Percentiles rank a stretch among this genome's conserved stretches.
Conservation (phyloP, 2,888 invertebrate species). For the Drosophila niveifrons region DNA sequence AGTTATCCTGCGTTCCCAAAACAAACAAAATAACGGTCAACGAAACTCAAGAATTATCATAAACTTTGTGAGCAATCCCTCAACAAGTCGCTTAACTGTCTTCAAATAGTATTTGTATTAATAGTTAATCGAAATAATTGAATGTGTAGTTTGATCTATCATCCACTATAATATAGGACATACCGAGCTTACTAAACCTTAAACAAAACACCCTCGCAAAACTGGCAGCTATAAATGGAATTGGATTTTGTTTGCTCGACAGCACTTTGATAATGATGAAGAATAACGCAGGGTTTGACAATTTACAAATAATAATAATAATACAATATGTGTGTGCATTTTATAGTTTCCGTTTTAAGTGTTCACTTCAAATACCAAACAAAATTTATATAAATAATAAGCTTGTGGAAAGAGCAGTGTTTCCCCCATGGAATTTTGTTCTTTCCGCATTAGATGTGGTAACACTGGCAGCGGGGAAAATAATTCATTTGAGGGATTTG, state of each 20-base stretch:
- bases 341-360: background rate
- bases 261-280: background rate
- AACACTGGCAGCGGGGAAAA: background rate
- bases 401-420: background rate
- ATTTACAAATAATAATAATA: background rate
- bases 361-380: background rate
- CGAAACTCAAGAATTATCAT: constrained; percentile 19
- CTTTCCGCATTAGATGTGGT: background rate
- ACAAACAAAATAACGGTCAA: constrained; percentile 7
- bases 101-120: background rate
- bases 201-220: background rate
- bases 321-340: background rate
- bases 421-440: background rate
- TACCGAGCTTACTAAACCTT: constrained; percentile 33
- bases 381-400: background rate
- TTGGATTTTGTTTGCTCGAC: background rate
- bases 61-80: constrained; percentile 1
- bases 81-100: background rate
- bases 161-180: background rate
- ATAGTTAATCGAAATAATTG: constrained; percentile 3
- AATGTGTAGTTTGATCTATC: background rate
- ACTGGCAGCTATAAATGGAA: background rate
- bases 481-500: constrained; percentile 1
- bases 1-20: constrained; percentile 15
- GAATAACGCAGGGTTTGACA: background rate